Percentiles rank a stretch among this genome's conserved stretches.
Evolutionary conservation across 1,140 invertebrate genomes (phyloP).

Genomic region (Panagrolaimus sp.): DNA sequence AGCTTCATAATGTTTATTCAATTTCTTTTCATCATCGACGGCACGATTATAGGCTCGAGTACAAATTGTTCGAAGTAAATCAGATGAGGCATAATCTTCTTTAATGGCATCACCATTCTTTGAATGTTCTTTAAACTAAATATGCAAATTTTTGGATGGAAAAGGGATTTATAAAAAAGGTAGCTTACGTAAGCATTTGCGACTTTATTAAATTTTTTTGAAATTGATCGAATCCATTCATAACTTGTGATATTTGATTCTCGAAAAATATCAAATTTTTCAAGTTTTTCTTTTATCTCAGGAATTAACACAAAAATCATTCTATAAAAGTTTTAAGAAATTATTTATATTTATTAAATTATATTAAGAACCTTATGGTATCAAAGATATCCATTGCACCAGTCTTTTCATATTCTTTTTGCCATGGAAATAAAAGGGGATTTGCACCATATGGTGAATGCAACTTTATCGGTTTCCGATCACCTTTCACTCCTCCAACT

Average conservation of each 20-base stretch:
- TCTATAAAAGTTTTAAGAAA: too few relatives aligned
- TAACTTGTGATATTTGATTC: neutral
- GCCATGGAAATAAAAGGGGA: constrained; percentile 1
- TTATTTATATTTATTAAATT: neutral
- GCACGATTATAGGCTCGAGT: constrained; percentile 45
- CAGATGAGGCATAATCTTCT: constrained; percentile 21
- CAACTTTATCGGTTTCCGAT: neutral
- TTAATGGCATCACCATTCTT: neutral
- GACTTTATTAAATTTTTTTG: constrained; percentile 5
- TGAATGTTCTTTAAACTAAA: neutral
- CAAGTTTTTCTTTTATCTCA: too few relatives aligned
- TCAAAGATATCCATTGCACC: neutral
- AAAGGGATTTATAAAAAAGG: neutral
- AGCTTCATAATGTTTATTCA: constrained; percentile 58
- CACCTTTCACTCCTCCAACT: neutral
- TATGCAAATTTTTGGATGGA: too few relatives aligned
- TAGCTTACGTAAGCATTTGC: neutral
- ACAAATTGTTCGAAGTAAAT: constrained; percentile 37
- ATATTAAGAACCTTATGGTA: neutral
- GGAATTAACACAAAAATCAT: too few relatives aligned
- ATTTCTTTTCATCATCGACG: constrained; percentile 43
- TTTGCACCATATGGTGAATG: neutral
- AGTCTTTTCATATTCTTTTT: neutral
- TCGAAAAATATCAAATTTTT: too few relatives aligned
- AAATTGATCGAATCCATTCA: neutral